Evolutionary conservation across 2,797 vertebrate genomes (phyloP).

Genomic region (Dallia pectoralis): DNA sequence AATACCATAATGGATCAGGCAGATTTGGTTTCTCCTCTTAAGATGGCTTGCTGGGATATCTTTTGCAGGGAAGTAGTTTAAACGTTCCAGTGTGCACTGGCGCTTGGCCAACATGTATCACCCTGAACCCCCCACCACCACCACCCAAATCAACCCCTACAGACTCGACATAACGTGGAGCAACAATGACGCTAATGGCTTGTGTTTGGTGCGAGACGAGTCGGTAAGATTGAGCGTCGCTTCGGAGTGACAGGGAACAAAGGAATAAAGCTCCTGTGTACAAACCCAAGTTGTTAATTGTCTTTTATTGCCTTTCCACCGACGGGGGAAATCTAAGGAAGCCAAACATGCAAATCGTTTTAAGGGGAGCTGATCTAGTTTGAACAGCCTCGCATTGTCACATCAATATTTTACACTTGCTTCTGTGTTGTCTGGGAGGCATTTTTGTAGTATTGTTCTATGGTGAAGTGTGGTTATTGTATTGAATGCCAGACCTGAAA

Average conservation of each 20-base stretch:
- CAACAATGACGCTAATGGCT: not conserved
- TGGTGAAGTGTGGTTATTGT: not conserved
- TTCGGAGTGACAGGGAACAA: not conserved
- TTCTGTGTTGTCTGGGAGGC: not conserved
- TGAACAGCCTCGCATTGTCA: not conserved
- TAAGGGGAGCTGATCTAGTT: slow-evolving; percentile 31
- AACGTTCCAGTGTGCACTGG: slow-evolving; percentile 54
- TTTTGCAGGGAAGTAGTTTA: slow-evolving; percentile 68
- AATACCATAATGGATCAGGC: slow-evolving; percentile 55
- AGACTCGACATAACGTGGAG: not conserved
- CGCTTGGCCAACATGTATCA: slow-evolving; percentile 38
- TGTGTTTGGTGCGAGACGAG: not conserved
- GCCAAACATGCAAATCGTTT: not conserved
- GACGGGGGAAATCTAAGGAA: not conserved
- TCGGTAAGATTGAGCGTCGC: not conserved
- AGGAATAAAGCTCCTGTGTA: not conserved
- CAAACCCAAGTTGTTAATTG: not conserved
- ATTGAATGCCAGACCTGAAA: slow-evolving; percentile 56
- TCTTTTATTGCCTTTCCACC: not conserved
- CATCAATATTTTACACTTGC: not conserved
- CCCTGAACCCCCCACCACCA: not conserved
- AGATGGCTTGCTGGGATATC: slow-evolving; percentile 59
- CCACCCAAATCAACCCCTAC: not conserved
- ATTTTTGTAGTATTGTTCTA: not conserved
- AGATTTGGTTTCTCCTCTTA: slow-evolving; percentile 56